These are phyloP conservation scores for Thalpophila matura DNA, from an alignment of 2,888 invertebrate genomes.

Conservation along the genomic window DNA sequence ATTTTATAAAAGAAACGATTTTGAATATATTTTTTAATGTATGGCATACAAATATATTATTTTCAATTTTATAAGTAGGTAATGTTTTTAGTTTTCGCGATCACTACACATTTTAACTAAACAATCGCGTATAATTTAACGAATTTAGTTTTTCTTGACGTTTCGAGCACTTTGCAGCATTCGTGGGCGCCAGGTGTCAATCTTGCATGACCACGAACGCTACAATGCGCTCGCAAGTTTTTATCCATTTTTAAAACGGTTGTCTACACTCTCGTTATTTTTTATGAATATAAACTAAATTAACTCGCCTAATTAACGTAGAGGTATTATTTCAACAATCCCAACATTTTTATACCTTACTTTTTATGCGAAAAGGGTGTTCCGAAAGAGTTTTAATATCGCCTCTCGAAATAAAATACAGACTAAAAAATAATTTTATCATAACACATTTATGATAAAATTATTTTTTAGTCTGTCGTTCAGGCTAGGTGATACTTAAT, in stretches of 20 bases:
- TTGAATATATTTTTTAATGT: no score
- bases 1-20: no score
- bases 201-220: no score
- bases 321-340: constrained; percentile 43
- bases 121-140: no score
- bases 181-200: no score
- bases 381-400: constrained; percentile 19
- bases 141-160: no score
- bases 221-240: background rate
- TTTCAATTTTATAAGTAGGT: background rate
- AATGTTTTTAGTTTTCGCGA: no score
- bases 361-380: constrained; percentile 30
- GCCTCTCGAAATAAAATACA: constrained; percentile 1
- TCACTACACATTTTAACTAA: no score
- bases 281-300: constrained; percentile 18
- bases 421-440: no score
- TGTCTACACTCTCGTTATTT: background rate
- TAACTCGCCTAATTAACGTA: constrained; percentile 38
- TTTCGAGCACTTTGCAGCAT: no score
- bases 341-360: constrained; percentile 8
- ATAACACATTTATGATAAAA: constrained; percentile 3
- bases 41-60: no score
- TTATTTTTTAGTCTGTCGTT: background rate
- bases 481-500: background rate
- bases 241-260: background rate